phyloP scores from a whole-genome alignment of 2,113 vertebrate genomes.

The Passer domesticus region DNA sequence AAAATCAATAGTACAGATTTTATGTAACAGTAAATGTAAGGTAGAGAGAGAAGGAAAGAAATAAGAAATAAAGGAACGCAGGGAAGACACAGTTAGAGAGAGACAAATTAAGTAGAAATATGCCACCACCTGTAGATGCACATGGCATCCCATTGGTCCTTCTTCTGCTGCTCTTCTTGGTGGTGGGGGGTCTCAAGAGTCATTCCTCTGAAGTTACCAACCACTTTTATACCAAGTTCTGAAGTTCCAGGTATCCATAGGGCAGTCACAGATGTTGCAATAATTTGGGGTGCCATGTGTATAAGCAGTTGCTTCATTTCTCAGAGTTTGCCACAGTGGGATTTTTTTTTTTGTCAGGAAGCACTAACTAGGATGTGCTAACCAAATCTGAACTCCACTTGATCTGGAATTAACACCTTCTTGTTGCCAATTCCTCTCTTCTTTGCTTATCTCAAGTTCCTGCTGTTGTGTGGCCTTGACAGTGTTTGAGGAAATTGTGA shows the following conservation, averaged over 20 bases:
- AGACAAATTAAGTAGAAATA: background rate
- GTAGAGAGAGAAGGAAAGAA: background rate
- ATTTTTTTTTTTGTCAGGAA: background rate
- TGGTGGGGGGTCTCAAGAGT: background rate
- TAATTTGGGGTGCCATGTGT: background rate
- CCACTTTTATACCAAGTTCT: background rate
- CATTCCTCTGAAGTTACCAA: background rate
- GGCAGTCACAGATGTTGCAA: background rate
- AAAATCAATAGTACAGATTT: background rate
- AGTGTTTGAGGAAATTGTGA: background rate
- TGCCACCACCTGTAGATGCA: background rate
- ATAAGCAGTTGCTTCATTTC: background rate
- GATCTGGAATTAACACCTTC: background rate
- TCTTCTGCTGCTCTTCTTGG: background rate
- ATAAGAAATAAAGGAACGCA: background rate
- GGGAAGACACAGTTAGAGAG: too few relatives aligned
- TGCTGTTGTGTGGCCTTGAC: background rate
- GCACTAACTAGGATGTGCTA: background rate
- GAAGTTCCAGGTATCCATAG: rapidly evolving
- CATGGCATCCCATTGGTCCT: background rate
- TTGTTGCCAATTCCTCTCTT: background rate
- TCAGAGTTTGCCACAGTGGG: background rate
- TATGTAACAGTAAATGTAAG: background rate
- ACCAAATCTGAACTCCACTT: background rate
- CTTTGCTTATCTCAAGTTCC: background rate